phyloP scores from a whole-genome alignment of 2,888 invertebrate genomes.

The Pyrocoelia pectoralis region DNA sequence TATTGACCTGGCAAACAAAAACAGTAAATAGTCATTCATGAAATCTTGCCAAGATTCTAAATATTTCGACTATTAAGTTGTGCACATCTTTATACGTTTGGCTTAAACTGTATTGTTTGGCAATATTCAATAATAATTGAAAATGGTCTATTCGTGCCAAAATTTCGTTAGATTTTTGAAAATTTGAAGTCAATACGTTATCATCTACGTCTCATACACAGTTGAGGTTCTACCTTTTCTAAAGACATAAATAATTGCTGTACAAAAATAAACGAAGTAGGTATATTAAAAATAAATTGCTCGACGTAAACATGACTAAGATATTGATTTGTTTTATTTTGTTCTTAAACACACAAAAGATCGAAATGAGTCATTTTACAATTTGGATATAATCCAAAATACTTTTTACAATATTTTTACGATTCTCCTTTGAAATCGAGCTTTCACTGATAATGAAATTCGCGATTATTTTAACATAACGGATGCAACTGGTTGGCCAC shows the following conservation, averaged over 20 bases:
- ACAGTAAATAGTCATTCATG: conserved; percentile 15
- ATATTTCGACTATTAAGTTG: background rate
- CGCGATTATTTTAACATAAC: conserved; percentile 12
- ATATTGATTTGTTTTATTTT: conserved; percentile 30
- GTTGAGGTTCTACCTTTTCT: too few relatives aligned
- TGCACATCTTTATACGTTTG: conserved; percentile 8
- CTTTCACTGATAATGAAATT: background rate
- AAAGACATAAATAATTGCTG: too few relatives aligned
- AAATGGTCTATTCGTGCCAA: background rate
- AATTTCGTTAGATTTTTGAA: background rate
- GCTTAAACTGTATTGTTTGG: conserved; percentile 7
- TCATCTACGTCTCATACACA: too few relatives aligned
- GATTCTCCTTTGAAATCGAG: conserved; percentile 25
- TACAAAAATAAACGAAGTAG: too few relatives aligned
- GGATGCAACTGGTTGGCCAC: conserved; percentile 27
- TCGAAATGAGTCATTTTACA: conserved; percentile 32
- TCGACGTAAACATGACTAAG: background rate
- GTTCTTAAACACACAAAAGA: conserved; percentile 22
- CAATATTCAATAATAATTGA: conserved; percentile 4
- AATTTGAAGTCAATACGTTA: background rate
- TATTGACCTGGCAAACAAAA: conserved; percentile 19
- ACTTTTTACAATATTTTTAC: conserved; percentile 24
- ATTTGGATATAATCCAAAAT: conserved; percentile 23
- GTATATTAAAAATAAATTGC: too few relatives aligned
- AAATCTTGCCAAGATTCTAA: conserved; percentile 21